Evolutionary conservation across 2,888 invertebrate genomes (phyloP).

Genomic region (Pandemis cinnamomeana): DNA sequence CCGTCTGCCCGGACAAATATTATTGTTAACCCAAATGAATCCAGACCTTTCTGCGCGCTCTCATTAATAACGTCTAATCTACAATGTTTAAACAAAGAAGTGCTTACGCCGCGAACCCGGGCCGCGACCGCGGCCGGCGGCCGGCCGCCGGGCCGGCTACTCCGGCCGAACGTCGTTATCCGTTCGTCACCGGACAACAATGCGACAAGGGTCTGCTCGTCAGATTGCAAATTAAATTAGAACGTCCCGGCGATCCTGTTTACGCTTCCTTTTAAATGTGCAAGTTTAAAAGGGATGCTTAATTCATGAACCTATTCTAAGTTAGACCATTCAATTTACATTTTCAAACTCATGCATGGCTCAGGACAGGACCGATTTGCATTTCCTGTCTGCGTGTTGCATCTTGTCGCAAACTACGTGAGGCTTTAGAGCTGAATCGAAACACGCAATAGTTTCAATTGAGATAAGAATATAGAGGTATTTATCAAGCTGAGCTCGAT

Average conservation of each 20-base stretch:
- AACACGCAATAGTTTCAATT: constrained; percentile 25
- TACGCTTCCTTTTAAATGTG: constrained; percentile 71
- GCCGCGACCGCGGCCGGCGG: constrained; percentile 42
- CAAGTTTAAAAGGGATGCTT: constrained; percentile 75
- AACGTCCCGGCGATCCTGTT: constrained; percentile 67
- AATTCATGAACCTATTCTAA: constrained; percentile 77
- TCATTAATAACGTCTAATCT: constrained; percentile 71
- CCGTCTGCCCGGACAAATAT: constrained; percentile 50
- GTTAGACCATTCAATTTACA: constrained; percentile 80
- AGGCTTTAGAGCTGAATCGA: constrained; percentile 37
- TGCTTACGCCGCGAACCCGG: constrained; percentile 54
- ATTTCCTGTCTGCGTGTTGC: constrained; percentile 68
- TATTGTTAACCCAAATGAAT: constrained; percentile 59
- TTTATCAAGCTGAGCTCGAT: constrained; percentile 47
- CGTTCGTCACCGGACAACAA: constrained; percentile 66
- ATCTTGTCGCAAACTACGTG: constrained; percentile 60
- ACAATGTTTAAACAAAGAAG: constrained; percentile 65
- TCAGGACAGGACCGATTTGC: constrained; percentile 67
- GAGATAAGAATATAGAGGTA: constrained; percentile 40
- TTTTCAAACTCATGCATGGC: constrained; percentile 71
- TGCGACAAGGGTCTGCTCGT: constrained; percentile 61
- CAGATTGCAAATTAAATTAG: constrained; percentile 77
- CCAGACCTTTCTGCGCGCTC: constrained; percentile 59
- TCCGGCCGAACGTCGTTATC: constrained; percentile 60
- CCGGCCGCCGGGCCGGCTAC: constrained; percentile 44